Percentiles rank a stretch among this genome's conserved stretches.
These are phyloP conservation scores for Neolamprologus kungweensis DNA, from an alignment of 2,113 vertebrate genomes.

Conservation along the genomic window DNA sequence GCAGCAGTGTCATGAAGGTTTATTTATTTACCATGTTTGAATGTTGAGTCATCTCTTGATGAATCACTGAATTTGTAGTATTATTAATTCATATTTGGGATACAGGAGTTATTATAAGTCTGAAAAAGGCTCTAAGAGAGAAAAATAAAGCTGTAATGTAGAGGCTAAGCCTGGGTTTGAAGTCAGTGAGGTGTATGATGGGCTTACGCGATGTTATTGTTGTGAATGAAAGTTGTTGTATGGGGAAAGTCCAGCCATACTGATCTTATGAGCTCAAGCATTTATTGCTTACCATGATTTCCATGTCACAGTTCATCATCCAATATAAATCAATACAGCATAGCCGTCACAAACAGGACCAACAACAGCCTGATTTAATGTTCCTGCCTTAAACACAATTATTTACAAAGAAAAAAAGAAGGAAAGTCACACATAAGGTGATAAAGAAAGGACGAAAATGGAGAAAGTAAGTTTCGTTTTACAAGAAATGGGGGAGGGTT, in stretches of 20 bases:
- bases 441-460: background rate
- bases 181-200: background rate
- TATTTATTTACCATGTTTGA: fast-evolving
- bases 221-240: background rate
- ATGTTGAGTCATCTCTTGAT: fast-evolving
- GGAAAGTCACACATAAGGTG: background rate
- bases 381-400: fast-evolving
- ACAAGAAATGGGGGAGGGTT: background rate
- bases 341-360: background rate
- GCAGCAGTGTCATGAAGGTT: background rate
- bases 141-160: background rate
- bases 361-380: background rate
- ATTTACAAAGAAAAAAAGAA: fast-evolving
- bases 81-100: background rate
- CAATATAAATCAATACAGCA: background rate
- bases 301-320: background rate
- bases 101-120: fast-evolving
- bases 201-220: fast-evolving
- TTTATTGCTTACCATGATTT: fast-evolving
- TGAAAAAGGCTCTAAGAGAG: background rate
- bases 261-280: background rate
- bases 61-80: background rate
- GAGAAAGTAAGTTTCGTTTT: background rate
- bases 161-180: background rate
- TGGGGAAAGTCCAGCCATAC: background rate